A percentile compares a stretch with the other conserved stretches of the same genome.
These are phyloP conservation scores for Mimas tiliae DNA, from an alignment of 2,888 invertebrate species.

Conservation along the genomic window DNA sequence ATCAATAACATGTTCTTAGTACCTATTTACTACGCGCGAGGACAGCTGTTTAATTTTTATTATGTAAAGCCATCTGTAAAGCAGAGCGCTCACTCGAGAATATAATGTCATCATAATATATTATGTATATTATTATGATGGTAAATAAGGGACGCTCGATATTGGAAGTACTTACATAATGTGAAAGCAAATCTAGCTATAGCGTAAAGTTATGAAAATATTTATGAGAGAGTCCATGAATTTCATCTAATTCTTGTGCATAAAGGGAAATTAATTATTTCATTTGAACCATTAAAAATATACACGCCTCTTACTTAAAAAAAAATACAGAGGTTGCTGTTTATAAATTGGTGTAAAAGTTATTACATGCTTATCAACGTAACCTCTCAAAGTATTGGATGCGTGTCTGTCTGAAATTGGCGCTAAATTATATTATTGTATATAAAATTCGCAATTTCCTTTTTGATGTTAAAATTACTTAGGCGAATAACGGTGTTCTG, in stretches of 20 bases:
- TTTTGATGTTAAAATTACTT: background rate
- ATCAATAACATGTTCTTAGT: conserved; percentile 32
- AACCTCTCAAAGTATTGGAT: background rate
- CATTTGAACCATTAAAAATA: too few relatives aligned
- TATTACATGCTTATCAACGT: background rate
- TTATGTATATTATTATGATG: background rate
- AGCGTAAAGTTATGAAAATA: too few relatives aligned
- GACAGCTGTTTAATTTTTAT: conserved; percentile 28
- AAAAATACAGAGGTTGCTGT: background rate
- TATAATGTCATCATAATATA: background rate
- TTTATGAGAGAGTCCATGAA: too few relatives aligned
- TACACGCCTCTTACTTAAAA: background rate
- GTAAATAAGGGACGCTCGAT: too few relatives aligned
- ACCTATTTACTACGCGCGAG: conserved; percentile 32
- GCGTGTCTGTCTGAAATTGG: background rate
- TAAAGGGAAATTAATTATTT: too few relatives aligned
- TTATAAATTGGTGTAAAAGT: background rate
- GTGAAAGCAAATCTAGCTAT: too few relatives aligned
- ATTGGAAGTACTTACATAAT: background rate
- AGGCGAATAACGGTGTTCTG: background rate
- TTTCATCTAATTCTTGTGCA: too few relatives aligned
- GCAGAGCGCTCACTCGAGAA: background rate
- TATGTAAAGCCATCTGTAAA: conserved; percentile 21
- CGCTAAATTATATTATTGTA: background rate
- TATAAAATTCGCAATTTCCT: background rate